phyloP scores from a whole-genome alignment of 2,113 vertebrate genomes.

The Labrus mixtus region DNA sequence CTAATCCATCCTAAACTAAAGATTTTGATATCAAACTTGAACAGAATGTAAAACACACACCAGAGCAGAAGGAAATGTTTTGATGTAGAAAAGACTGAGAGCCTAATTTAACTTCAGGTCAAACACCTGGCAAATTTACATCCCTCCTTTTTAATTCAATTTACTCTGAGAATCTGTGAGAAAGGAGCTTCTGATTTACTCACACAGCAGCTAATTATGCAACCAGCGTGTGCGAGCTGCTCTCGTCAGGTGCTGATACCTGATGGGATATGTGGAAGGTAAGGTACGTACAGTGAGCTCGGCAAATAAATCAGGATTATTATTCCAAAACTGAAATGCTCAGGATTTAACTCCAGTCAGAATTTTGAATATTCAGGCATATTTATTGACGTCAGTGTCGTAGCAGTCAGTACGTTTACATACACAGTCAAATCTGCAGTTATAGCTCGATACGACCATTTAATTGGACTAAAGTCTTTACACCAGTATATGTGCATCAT shows the following conservation, averaged over 20 bases:
- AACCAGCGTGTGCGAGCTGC: conserved; percentile 35
- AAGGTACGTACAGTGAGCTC: neutral
- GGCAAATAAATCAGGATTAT: conserved; percentile 9
- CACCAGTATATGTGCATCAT: no score
- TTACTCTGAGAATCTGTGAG: conserved; percentile 34
- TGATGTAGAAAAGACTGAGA: neutral
- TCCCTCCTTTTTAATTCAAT: conserved; percentile 46
- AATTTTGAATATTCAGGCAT: neutral
- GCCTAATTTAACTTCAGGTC: neutral
- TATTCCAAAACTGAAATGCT: conserved; percentile 13
- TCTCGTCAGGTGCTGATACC: conserved; percentile 17
- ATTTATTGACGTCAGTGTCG: neutral
- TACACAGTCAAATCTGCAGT: no score
- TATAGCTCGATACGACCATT: no score
- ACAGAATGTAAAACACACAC: neutral
- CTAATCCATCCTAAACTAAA: neutral
- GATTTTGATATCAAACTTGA: neutral
- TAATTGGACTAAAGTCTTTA: no score
- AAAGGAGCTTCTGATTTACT: conserved; percentile 57
- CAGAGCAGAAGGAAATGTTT: neutral
- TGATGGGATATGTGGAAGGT: conserved; percentile 11
- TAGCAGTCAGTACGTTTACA: neutral
- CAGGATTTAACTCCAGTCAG: no score
- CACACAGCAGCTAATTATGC: conserved; percentile 53
- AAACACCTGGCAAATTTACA: conserved; percentile 46